Evolutionary conservation across 2,888 invertebrate genomes (phyloP).

Genomic region (Tribolium freemani): DNA sequence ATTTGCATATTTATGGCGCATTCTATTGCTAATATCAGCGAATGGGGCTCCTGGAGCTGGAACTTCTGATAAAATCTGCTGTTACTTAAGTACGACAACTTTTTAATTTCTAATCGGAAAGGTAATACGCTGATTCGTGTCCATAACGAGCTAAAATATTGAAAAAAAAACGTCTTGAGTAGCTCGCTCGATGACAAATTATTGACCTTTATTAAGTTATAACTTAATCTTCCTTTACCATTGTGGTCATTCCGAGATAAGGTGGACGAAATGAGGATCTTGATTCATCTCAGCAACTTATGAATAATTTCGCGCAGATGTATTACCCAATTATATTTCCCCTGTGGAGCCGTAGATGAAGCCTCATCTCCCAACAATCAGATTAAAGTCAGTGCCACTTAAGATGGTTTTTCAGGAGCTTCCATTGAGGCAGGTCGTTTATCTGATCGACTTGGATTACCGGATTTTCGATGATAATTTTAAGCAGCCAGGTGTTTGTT

Average conservation of each 20-base stretch:
- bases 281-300: slow-evolving; percentile 47
- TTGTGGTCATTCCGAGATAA: slow-evolving; percentile 37
- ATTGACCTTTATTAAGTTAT: slow-evolving; percentile 13
- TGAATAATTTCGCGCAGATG: slow-evolving; percentile 66
- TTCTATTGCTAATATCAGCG: not conserved
- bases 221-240: slow-evolving; percentile 24
- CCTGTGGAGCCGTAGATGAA: slow-evolving; percentile 58
- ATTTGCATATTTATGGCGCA: not conserved
- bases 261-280: slow-evolving; percentile 39
- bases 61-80: not conserved
- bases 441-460: slow-evolving; percentile 35
- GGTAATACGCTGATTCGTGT: not conserved
- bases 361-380: slow-evolving; percentile 60
- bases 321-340: slow-evolving; percentile 62
- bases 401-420: slow-evolving; percentile 51
- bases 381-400: slow-evolving; percentile 62
- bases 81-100: not conserved
- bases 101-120: not conserved
- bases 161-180: not conserved
- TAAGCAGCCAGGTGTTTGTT: slow-evolving; percentile 29
- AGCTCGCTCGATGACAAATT: slow-evolving; percentile 11
- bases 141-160: not conserved
- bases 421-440: slow-evolving; percentile 35
- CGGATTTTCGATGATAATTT: slow-evolving; percentile 10
- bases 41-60: not conserved